Conservation (phyloP, 2,797 vertebrate genomes). For the Dryobates pubescens region DNA sequence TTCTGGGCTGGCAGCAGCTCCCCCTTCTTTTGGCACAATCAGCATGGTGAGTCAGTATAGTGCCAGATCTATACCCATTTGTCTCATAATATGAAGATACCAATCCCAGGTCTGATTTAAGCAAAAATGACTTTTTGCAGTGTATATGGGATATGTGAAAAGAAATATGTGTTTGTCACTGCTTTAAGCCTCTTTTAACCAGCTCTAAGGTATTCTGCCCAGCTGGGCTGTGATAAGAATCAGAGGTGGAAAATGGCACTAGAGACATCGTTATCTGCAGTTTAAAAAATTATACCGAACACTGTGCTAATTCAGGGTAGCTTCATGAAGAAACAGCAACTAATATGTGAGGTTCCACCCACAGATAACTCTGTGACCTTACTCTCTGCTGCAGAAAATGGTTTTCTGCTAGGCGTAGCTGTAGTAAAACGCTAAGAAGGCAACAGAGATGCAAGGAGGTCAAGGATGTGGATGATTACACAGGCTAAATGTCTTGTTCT, state of each 20-base stretch:
- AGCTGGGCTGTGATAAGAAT: fast-evolving
- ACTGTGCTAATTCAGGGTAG: not conserved
- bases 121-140: not conserved
- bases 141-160: not conserved
- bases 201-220: not conserved
- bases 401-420: not conserved
- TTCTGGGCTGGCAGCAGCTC: not conserved
- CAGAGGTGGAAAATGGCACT: not conserved
- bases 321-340: not conserved
- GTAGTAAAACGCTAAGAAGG: not conserved
- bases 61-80: not conserved
- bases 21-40: not conserved
- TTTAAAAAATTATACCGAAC: not conserved
- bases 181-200: not conserved
- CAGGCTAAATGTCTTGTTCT: not conserved
- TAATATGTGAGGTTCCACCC: not conserved
- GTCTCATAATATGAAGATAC: not conserved
- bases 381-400: not conserved
- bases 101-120: not conserved
- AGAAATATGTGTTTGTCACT: not conserved
- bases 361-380: not conserved
- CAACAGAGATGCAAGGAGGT: not conserved
- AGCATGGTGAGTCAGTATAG: fast-evolving
- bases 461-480: not conserved
- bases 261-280: not conserved